phyloP scores from a whole-genome alignment of 1,140 invertebrate genomes.

The Brachionus calyciflorus region DNA sequence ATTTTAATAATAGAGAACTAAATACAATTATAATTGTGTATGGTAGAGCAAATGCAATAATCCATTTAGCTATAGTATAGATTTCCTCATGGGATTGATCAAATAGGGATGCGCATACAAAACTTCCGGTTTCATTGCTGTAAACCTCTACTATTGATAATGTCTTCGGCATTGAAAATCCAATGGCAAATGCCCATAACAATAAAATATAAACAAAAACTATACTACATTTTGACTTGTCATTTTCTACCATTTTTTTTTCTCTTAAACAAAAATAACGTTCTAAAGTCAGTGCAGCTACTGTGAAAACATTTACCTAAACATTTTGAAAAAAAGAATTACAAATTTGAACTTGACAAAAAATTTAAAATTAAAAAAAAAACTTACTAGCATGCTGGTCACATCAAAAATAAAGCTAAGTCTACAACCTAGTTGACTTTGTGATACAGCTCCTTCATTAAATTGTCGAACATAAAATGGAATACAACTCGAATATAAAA shows the following conservation, averaged over 20 bases:
- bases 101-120: neutral
- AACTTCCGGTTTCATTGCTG: slow-evolving; percentile 8
- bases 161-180: slow-evolving; percentile 31
- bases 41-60: slow-evolving; percentile 36
- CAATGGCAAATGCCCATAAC: slow-evolving; percentile 26
- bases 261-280: slow-evolving; percentile 36
- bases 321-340: too few species aligned
- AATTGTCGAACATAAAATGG: slow-evolving; percentile 40
- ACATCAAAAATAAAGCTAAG: slow-evolving; percentile 33
- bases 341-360: too few species aligned
- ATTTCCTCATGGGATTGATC: slow-evolving; percentile 39
- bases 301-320: slow-evolving; percentile 44
- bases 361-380: neutral
- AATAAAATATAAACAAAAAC: slow-evolving; percentile 30
- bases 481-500: slow-evolving; percentile 42
- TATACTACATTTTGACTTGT: neutral
- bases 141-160: slow-evolving; percentile 20
- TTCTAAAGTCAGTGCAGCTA: slow-evolving; percentile 14
- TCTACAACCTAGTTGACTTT: slow-evolving; percentile 19
- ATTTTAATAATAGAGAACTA: slow-evolving; percentile 18
- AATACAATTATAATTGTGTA: slow-evolving; percentile 40
- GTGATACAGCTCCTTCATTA: neutral
- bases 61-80: slow-evolving; percentile 33
- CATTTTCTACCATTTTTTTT: slow-evolving; percentile 40
- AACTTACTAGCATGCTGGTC: slow-evolving; percentile 35